These are phyloP conservation scores for Caenorhabditis sp. DNA, from an alignment of 2,888 invertebrate species.

Conservation along the genomic window DNA sequence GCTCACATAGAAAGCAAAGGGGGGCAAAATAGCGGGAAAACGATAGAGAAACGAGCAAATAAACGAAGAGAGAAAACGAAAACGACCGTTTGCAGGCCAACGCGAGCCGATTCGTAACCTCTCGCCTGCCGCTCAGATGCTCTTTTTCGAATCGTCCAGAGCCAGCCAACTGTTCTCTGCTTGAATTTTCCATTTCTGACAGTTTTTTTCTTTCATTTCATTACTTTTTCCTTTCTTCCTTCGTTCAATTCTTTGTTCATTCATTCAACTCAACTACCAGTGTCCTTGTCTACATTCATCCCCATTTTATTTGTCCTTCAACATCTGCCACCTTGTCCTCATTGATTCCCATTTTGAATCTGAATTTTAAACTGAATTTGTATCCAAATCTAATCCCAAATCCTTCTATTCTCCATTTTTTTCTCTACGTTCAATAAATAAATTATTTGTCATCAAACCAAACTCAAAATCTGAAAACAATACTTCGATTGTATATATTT, in stretches of 20 bases:
- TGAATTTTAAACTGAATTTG: background rate
- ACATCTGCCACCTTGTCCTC: background rate
- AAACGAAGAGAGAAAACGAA: background rate
- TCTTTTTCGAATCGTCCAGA: conserved; percentile 53
- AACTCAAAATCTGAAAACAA: background rate
- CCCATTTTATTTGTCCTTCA: conserved; percentile 6
- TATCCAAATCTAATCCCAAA: background rate
- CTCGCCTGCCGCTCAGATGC: conserved; percentile 42
- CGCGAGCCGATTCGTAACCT: conserved; percentile 54
- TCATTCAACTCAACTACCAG: background rate
- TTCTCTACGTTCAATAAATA: conserved; percentile 18
- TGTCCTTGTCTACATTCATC: conserved; percentile 15
- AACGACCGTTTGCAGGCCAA: conserved; percentile 45
- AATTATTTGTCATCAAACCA: too few relatives aligned
- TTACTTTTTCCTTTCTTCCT: conserved; percentile 6
- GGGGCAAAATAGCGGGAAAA: too few relatives aligned
- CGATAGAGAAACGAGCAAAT: conserved; percentile 4
- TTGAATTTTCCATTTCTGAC: too few relatives aligned
- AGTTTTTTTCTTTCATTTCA: conserved; percentile 17
- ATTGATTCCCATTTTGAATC: background rate
- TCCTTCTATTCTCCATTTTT: background rate
- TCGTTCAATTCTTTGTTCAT: conserved; percentile 30
- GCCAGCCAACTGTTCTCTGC: conserved; percentile 59
- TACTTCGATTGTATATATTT: too few relatives aligned
- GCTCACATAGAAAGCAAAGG: too few relatives aligned